Base-by-base conservation (phyloP, 2,797 vertebrate genomes). In the Rhabdophis nuchalis region DNA sequence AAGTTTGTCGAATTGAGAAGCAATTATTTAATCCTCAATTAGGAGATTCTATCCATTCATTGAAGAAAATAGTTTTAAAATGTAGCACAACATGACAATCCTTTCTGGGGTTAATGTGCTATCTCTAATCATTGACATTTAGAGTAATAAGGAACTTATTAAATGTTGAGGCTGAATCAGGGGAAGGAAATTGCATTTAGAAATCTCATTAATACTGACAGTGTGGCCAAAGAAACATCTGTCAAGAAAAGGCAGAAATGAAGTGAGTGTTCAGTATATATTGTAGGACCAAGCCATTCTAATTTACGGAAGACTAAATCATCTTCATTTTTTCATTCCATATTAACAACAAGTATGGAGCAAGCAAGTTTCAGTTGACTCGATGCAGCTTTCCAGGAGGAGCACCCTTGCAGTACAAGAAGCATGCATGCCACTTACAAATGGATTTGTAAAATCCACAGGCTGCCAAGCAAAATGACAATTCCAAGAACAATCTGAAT, bases 141-240 rank as follows among this genome's bases (percentile, higher is more conserved):
- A 72, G 82, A 92, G 72, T 89, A 89, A 89, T 92, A 85, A 85
- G 46, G 29, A 53, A 89, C 68, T 92, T 60, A 89, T 60, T 89
- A 92, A 89, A 89, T 85, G 77, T 68, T 53, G 56, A 85, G 72
- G 32, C n/a, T 23, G 56, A 32, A 50, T n/a, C 72, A 36, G 64
- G 46, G 68, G 89, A 88, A 85, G 87, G 72, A 92, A 92, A 89
- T 89, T 89, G 32, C 46, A 91, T 92, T 88, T 92, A 41, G 87
- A 92, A 61, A 60, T 89, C n/a, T 85, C 68, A 61, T 89, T 91
- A 92, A 61, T 50, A 85, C 57, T 54, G 68, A 85, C 68, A 85
- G 29, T 61, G 5, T 53, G 5, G 41, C 52, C 60, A 91, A 56
- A 56, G 25, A 87, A 36, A 53, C 41, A 58, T 82, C 91, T 52